These are phyloP conservation scores for Cheilosia vernalis DNA, from an alignment of 2,888 invertebrate species.

Conservation along the genomic window DNA sequence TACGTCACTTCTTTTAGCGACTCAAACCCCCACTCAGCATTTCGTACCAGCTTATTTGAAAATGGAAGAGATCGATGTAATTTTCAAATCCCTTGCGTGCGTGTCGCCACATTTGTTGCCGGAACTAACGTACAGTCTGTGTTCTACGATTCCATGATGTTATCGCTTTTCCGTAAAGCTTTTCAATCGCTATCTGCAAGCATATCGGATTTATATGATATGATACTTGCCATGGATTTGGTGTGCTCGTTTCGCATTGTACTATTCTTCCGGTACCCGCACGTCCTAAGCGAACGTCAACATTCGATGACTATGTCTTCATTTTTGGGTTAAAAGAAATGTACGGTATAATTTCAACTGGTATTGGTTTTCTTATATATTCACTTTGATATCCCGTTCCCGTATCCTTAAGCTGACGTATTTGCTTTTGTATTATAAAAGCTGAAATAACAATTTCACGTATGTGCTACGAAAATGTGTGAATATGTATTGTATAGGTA, in stretches of 20 bases:
- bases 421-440: slow-evolving; percentile 57
- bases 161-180: slow-evolving; percentile 58
- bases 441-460: slow-evolving; percentile 59
- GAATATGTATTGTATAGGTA: background rate
- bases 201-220: slow-evolving; percentile 66
- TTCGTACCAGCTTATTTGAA: background rate
- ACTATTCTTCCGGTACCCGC: slow-evolving; percentile 39
- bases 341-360: slow-evolving; percentile 51
- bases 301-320: slow-evolving; percentile 45
- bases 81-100: slow-evolving; percentile 59
- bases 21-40: background rate
- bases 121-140: slow-evolving; percentile 20
- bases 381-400: slow-evolving; percentile 7
- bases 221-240: slow-evolving; percentile 45
- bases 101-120: slow-evolving; percentile 61
- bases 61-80: slow-evolving; percentile 32
- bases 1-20: background rate
- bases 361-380: background rate
- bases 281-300: slow-evolving; percentile 42
- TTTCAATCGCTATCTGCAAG: slow-evolving; percentile 65
- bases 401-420: slow-evolving; percentile 45
- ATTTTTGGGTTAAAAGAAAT: slow-evolving; percentile 32
- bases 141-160: slow-evolving; percentile 22
- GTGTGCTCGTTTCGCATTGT: slow-evolving; percentile 40
- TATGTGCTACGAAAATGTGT: slow-evolving; percentile 12